Evolutionary conservation across 2,797 vertebrate species (phyloP), one percentile per base, ranked within the genome.

Genomic region (Hoplostethus mediterraneus): DNA sequence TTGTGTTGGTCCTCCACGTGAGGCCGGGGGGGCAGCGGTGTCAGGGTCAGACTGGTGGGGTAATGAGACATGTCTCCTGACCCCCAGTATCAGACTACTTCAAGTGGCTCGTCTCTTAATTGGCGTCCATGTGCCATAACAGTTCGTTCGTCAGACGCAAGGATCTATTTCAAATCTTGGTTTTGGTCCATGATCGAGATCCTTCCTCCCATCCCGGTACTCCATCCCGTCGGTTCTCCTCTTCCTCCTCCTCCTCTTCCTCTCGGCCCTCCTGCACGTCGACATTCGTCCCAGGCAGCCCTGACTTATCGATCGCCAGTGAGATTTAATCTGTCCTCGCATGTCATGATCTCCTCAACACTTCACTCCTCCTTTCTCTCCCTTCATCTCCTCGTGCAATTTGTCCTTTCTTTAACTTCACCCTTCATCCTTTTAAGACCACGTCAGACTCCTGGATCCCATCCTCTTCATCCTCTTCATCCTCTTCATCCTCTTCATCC

Each of bases 241-340:
- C 51, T 28, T 33, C 54, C 5, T n/a, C 17, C 28, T 16, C 16
- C 68, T 71, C 31, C 47, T 71, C 65, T 59, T 53, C n/a, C 30
- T 13, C 55, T 3, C 21, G 14, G 17, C 21, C 14, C 33, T 40
- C 21, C 63, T 66, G 44, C 42, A 54, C 45, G 65, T 47, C 85
- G 80, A 84, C 81, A 71, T 87, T 87, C 53, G 5, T 40, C 42
- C 30, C 31, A 2, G 60, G 42, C 51, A 6, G 40, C 78, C 77
- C 71, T 55, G 71, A 83, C 75, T 87, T 78, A 91, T 87, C 77
- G 79, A 86, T 83, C 72, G 83, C 75, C 83, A 59, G 40, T 28
- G 47, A 80, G 83, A 90, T 89, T 66, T 77, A 83, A 90, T 93
- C 85, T 78, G 62, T 77, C 72, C 73, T 70, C 74, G 49, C 7